A percentile compares a stretch with the other conserved stretches of the same genome.
phyloP scores from a whole-genome alignment of 1,140 invertebrate genomes.

The Meloidogyne floridensis region DNA sequence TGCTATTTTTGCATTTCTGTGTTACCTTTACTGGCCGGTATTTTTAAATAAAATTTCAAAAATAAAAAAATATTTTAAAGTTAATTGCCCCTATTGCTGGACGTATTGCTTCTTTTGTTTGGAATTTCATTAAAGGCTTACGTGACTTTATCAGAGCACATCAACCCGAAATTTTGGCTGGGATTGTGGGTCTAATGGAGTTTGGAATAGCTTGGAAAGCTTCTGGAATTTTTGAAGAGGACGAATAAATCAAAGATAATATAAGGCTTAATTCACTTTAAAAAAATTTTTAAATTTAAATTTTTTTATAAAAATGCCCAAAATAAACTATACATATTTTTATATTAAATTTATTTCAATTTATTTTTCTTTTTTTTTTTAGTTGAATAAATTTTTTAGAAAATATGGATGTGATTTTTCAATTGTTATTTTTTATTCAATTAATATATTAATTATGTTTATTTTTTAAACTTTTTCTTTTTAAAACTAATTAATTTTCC shows the following conservation, averaged over 20 bases:
- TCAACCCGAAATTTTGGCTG: not conserved
- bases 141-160: not conserved
- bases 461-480: no score
- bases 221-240: not conserved
- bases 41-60: not conserved
- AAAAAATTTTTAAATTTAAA: not conserved
- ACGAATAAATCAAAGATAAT: not conserved
- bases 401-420: no score
- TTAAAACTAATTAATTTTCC: no score
- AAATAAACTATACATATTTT: no score
- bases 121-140: not conserved
- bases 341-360: no score
- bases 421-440: no score
- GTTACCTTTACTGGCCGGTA: not conserved
- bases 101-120: not conserved
- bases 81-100: not conserved
- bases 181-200: not conserved
- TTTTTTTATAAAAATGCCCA: no score
- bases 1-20: not conserved
- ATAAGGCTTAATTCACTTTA: not conserved
- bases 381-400: no score
- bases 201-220: not conserved
- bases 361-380: no score
- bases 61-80: not conserved
- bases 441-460: no score